Conservation (phyloP, 2,888 invertebrate species). For the Dryomyza anilis region DNA sequence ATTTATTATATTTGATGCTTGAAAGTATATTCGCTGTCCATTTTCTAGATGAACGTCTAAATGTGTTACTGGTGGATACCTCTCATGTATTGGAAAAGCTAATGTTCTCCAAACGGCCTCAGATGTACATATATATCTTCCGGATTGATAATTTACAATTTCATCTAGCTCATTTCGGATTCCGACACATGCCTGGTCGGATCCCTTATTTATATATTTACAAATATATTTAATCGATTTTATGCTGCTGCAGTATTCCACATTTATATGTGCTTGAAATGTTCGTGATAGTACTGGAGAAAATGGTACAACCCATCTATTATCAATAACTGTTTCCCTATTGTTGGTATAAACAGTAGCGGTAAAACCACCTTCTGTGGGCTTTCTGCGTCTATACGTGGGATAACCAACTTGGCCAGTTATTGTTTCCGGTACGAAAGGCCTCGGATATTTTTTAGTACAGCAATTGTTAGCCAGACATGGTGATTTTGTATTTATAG, state of each 20-base stretch:
- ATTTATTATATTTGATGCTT: constrained; percentile 3
- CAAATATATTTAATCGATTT: too few species aligned
- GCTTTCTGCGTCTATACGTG: constrained; percentile 1
- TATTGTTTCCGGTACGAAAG: too few species aligned
- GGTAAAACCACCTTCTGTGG: not conserved
- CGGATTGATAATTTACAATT: not conserved
- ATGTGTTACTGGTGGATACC: not conserved
- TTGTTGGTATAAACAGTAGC: not conserved
- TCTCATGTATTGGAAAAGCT: constrained; percentile 1
- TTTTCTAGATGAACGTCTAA: constrained; percentile 13
- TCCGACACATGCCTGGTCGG: too few species aligned
- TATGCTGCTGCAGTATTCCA: too few species aligned
- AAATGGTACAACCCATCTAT: not conserved
- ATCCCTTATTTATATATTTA: too few species aligned
- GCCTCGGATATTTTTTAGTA: too few species aligned
- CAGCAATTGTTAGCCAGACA: too few species aligned
- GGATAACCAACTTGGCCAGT: constrained; percentile 16
- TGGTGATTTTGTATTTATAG: too few species aligned
- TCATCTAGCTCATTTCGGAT: not conserved
- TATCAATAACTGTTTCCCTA: not conserved
- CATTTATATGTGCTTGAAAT: not conserved
- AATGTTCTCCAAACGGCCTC: constrained; percentile 1
- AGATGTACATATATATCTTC: not conserved
- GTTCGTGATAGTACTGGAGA: not conserved
- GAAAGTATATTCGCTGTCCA: not conserved